phyloP scores from a whole-genome alignment of 2,888 invertebrate species.

The Lordiphosa andalusiaca region DNA sequence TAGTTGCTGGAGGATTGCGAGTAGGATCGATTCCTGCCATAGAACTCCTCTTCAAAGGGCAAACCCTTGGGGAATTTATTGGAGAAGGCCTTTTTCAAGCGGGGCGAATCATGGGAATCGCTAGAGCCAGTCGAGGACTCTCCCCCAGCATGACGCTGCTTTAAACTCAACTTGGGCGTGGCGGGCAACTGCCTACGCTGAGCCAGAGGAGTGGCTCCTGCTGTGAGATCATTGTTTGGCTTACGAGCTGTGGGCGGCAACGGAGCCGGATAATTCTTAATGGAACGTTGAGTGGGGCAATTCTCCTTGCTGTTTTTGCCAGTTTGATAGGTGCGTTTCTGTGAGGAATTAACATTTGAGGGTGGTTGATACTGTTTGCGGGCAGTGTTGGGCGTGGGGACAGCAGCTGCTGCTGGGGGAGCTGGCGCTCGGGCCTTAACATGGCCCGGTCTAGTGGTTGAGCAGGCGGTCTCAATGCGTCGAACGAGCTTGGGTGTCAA shows the following conservation, averaged over 20 bases:
- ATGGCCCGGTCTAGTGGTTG: constrained; percentile 55
- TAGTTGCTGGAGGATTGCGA: constrained; percentile 80
- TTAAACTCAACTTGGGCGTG: constrained; percentile 53
- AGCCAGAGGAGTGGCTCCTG: constrained; percentile 45
- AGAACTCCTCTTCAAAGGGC: constrained; percentile 80
- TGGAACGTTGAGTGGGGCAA: constrained; percentile 63
- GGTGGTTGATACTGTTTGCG: constrained; percentile 60
- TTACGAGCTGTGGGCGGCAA: constrained; percentile 55
- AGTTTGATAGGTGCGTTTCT: constrained; percentile 78
- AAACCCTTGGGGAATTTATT: constrained; percentile 80
- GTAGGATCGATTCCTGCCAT: constrained; percentile 77
- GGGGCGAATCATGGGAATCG: constrained; percentile 78
- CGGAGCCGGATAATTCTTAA: constrained; percentile 73
- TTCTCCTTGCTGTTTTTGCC: constrained; percentile 77
- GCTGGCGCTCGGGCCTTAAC: constrained; percentile 59
- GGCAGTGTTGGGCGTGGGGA: constrained; percentile 53
- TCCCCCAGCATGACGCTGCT: constrained; percentile 51
- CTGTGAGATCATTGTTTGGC: constrained; percentile 68
- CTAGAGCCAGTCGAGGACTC: constrained; percentile 72
- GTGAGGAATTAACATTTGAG: constrained; percentile 27
- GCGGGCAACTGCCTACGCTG: constrained; percentile 58
- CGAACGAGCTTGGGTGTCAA: constrained; percentile 79
- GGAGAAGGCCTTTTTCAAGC: constrained; percentile 78
- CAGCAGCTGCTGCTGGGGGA: constrained; percentile 40
- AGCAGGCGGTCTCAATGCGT: constrained; percentile 77